Conservation (phyloP, 2,797 vertebrate genomes). For the Sebastes goodei region DNA sequence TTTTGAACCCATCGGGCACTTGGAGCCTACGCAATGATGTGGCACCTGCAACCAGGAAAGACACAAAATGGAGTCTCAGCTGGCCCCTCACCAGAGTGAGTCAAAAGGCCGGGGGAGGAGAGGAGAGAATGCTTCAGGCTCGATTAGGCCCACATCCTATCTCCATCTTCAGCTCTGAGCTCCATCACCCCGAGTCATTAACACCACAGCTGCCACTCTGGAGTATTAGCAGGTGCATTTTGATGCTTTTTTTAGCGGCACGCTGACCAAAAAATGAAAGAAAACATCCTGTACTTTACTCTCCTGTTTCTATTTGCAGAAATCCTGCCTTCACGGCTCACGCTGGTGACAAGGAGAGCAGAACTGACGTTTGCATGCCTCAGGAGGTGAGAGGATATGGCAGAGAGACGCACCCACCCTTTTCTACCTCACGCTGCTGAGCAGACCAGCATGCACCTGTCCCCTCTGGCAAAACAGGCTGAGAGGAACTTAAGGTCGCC, state of each 20-base stretch:
- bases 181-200: conserved; percentile 63
- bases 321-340: background rate
- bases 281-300: background rate
- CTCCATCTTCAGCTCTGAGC: conserved; percentile 60
- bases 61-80: conserved; percentile 78
- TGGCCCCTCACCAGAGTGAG: conserved; percentile 52
- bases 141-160: conserved; percentile 68
- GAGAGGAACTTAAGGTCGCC: conserved; percentile 15
- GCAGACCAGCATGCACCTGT: conserved; percentile 61
- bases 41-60: conserved; percentile 69
- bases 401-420: conserved; percentile 22
- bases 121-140: conserved; percentile 65
- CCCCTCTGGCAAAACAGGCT: conserved; percentile 45
- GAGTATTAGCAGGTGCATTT: conserved; percentile 53
- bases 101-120: conserved; percentile 52
- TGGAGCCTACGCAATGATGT: conserved; percentile 44
- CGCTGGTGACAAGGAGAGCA: conserved; percentile 2
- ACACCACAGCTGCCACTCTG: conserved; percentile 64
- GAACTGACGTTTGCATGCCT: conserved; percentile 52
- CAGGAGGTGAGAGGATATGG: conserved; percentile 36
- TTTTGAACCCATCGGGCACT: conserved; percentile 50
- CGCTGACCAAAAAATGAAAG: conserved; percentile 18
- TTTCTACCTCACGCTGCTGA: conserved; percentile 13
- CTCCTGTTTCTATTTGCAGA: background rate
- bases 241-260: background rate